Evolutionary conservation across 30 jellyfish, hydroid and myxozoan genomes (phyloP).

Genomic region (Hydractinia symbiolongicarpus): DNA sequence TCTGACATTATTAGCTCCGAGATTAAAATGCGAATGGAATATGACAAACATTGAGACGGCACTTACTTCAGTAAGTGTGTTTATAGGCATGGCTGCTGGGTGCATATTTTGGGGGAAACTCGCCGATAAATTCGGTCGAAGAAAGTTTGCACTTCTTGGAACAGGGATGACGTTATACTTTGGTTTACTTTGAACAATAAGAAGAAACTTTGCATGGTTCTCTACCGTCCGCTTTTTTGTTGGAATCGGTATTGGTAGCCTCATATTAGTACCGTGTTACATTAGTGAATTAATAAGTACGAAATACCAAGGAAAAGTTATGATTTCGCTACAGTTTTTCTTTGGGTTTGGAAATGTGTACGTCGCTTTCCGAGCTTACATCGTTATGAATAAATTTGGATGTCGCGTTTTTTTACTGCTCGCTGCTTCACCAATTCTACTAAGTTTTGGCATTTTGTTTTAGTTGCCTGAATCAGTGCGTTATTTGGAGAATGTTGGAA

Average conservation of each 20-base stretch:
- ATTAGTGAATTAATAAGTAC: not conserved
- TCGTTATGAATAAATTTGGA: not conserved
- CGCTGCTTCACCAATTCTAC: not conserved
- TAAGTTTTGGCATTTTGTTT: not conserved
- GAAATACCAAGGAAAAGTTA: not conserved
- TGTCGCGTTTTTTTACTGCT: not conserved
- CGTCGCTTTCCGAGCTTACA: not conserved
- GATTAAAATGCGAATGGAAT: not conserved
- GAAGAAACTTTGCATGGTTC: not conserved
- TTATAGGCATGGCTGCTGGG: constrained; percentile 1
- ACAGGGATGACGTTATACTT: not conserved
- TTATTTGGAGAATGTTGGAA: not conserved
- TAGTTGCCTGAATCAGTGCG: constrained; percentile 15
- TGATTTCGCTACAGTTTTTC: not conserved
- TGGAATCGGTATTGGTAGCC: constrained; percentile 7
- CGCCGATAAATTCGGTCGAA: not conserved
- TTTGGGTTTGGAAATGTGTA: not conserved
- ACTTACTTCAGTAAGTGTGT: not conserved
- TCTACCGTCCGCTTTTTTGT: constrained; percentile 5
- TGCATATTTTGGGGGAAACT: not conserved
- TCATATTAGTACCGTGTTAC: not conserved
- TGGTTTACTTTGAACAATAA: not conserved
- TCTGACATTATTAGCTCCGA: not conserved
- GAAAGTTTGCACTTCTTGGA: not conserved
- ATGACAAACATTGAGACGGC: not conserved